These are phyloP conservation scores for Andricus quercusramuli DNA, from an alignment of 2,888 invertebrate genomes.

Conservation along the genomic window DNA sequence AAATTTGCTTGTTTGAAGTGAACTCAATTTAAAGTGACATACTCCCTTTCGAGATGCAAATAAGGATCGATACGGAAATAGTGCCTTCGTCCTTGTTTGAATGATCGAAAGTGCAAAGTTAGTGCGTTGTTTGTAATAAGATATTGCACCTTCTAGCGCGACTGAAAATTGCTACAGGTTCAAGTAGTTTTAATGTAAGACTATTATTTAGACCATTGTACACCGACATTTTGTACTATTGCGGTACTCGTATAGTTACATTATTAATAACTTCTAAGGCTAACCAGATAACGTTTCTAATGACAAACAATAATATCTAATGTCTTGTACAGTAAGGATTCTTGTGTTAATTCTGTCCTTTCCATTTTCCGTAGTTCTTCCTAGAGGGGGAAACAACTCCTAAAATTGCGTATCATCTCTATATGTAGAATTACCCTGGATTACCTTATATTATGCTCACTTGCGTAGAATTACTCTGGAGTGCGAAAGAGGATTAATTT, in stretches of 20 bases:
- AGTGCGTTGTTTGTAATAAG: conserved; percentile 34
- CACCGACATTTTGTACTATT: conserved; percentile 34
- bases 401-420: too few relatives aligned
- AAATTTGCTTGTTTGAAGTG: conserved; percentile 30
- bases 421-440: too few relatives aligned
- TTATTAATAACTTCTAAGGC: conserved; percentile 52
- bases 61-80: conserved; percentile 19
- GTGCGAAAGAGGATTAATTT: too few relatives aligned
- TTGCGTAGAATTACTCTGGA: too few relatives aligned
- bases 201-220: conserved; percentile 11
- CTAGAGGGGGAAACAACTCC: too few relatives aligned
- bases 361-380: background rate
- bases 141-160: conserved; percentile 36
- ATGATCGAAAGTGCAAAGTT: conserved; percentile 10
- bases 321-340: conserved; percentile 57
- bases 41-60: conserved; percentile 13
- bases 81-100: conserved; percentile 21
- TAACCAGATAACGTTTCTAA: conserved; percentile 61
- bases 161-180: conserved; percentile 41
- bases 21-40: conserved; percentile 3
- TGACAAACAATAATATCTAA: conserved; percentile 60
- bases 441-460: too few relatives aligned
- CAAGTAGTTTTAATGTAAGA: conserved; percentile 34
- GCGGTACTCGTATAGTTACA: conserved; percentile 57
- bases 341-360: background rate